phyloP scores from a whole-genome alignment of 1,140 invertebrate species.

The Fopius arisanus region DNA sequence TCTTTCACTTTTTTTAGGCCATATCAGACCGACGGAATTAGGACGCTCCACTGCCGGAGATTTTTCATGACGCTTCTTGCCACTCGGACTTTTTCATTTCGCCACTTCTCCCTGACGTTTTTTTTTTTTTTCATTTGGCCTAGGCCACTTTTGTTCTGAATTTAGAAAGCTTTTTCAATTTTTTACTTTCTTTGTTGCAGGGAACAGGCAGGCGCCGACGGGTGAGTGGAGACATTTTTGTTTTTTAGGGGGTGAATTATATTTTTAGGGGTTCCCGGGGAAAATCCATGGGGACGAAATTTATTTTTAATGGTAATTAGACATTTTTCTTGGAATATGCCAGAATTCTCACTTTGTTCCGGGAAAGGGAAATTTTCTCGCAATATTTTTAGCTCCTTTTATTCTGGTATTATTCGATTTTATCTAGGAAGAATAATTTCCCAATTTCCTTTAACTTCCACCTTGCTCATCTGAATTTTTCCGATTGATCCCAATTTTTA shows the following conservation, averaged over 20 bases:
- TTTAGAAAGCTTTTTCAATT: constrained; percentile 10
- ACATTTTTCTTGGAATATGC: no score
- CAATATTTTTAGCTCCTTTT: no score
- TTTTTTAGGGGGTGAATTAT: neutral
- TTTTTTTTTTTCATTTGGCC: constrained; percentile 22
- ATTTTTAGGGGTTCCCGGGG: neutral
- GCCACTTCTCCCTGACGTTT: neutral
- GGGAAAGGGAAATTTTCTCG: no score
- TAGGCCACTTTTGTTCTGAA: constrained; percentile 23
- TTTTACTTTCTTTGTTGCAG: constrained; percentile 2
- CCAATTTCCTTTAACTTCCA: no score
- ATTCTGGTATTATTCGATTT: no score
- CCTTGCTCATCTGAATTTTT: no score
- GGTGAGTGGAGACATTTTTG: constrained; percentile 3
- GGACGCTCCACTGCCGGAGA: constrained; percentile 19
- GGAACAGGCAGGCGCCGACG: neutral
- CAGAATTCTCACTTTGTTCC: no score
- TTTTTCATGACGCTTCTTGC: constrained; percentile 24
- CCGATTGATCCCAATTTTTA: no score
- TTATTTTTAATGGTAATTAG: no score
- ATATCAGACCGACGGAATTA: constrained; percentile 22
- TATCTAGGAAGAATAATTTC: no score
- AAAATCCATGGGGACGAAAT: neutral
- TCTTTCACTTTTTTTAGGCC: neutral
- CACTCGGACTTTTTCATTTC: constrained; percentile 19